phyloP scores from a whole-genome alignment of 1,140 invertebrate species.

The Camponotus vicinus region DNA sequence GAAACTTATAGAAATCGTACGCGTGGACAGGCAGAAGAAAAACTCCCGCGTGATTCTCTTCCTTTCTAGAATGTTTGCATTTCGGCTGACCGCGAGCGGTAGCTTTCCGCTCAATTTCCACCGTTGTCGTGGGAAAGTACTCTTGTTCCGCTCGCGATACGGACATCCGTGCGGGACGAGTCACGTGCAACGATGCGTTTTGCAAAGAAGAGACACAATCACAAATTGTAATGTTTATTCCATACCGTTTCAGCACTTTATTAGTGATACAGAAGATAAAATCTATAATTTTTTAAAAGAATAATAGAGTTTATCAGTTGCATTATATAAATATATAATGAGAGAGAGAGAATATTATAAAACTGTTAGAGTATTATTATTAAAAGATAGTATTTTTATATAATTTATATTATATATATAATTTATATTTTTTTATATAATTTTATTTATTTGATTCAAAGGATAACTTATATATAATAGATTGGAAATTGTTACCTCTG shows the following conservation, averaged over 20 bases:
- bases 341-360: no score
- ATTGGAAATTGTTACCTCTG: not conserved
- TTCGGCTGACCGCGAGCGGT: conserved; percentile 18
- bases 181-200: conserved; percentile 10
- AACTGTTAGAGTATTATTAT: no score
- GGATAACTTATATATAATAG: not conserved
- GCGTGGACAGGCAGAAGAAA: not conserved
- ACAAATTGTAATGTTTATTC: conserved; percentile 1
- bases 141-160: conserved; percentile 17
- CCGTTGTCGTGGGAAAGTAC: conserved; percentile 54
- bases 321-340: no score
- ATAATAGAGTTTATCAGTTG: not conserved
- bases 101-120: conserved; percentile 68
- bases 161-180: conserved; percentile 3
- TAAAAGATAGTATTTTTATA: no score
- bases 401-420: no score
- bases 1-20: conserved; percentile 68
- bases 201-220: not conserved
- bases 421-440: no score
- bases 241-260: not conserved
- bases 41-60: conserved; percentile 59
- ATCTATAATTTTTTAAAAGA: not conserved
- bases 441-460: no score
- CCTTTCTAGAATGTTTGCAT: conserved; percentile 35
- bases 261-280: not conserved